phyloP scores from a whole-genome alignment of 1,140 invertebrate species.

The Leptopilina boulardi region DNA sequence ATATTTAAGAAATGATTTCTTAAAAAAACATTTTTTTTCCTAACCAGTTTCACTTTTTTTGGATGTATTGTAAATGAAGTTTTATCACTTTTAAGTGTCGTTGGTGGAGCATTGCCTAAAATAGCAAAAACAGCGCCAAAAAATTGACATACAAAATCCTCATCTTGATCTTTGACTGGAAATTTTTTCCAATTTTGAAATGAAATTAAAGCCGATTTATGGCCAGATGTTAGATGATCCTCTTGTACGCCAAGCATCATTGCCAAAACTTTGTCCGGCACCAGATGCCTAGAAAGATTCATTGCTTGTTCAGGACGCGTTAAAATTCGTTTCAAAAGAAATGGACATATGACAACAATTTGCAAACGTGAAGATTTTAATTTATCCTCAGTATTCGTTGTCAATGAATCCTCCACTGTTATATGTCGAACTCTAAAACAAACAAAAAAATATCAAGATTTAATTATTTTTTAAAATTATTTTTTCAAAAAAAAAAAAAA shows the following conservation, averaged over 20 bases:
- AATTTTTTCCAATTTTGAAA: slow-evolving; percentile 87
- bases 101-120: slow-evolving; percentile 79
- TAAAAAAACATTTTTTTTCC: slow-evolving; percentile 52
- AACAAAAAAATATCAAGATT: slow-evolving; percentile 11
- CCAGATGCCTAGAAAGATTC: slow-evolving; percentile 80
- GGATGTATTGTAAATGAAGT: slow-evolving; percentile 86
- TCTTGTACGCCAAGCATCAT: slow-evolving; percentile 87
- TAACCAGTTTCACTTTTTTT: slow-evolving; percentile 87
- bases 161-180: slow-evolving; percentile 86
- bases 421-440: slow-evolving; percentile 83
- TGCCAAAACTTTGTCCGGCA: slow-evolving; percentile 83
- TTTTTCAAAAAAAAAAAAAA: not conserved
- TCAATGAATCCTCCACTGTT: slow-evolving; percentile 82
- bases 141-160: slow-evolving; percentile 87
- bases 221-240: slow-evolving; percentile 78
- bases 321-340: slow-evolving; percentile 80
- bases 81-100: slow-evolving; percentile 76
- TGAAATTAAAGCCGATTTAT: slow-evolving; percentile 80
- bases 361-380: slow-evolving; percentile 82
- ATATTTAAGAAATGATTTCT: not conserved
- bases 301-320: slow-evolving; percentile 76
- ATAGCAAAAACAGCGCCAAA: slow-evolving; percentile 86
- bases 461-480: slow-evolving; percentile 38
- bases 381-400: slow-evolving; percentile 78
- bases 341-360: slow-evolving; percentile 87